These are phyloP conservation scores for Neodiprion lecontei DNA, from an alignment of 1,140 invertebrate species.

Conservation along the genomic window DNA sequence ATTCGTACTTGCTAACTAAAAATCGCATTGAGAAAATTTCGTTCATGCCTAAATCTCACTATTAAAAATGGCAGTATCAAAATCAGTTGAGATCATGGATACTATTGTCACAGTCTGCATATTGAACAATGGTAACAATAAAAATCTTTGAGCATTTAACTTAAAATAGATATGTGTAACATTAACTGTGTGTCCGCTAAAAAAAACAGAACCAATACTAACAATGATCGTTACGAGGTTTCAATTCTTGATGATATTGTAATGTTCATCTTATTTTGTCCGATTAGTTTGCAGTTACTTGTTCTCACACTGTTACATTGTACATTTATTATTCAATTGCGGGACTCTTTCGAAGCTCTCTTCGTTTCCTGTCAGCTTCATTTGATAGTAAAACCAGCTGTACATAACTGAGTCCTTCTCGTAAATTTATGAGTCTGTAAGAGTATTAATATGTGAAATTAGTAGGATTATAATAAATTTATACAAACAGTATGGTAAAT, in stretches of 20 bases:
- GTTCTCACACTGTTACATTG: too few relatives aligned
- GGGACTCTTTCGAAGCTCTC: too few relatives aligned
- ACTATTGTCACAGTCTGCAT: not conserved
- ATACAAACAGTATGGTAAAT: not conserved
- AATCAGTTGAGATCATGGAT: not conserved
- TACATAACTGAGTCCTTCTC: conserved; percentile 51
- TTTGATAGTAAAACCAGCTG: conserved; percentile 48
- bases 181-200: not conserved
- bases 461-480: not conserved
- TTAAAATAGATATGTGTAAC: not conserved
- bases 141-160: conserved; percentile 5
- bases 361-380: conserved; percentile 23
- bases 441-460: not conserved
- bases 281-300: too few relatives aligned
- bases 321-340: too few relatives aligned
- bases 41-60: not conserved
- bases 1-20: not conserved
- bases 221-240: not conserved
- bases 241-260: too few relatives aligned
- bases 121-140: not conserved
- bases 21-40: not conserved
- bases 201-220: not conserved
- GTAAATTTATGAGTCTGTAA: conserved; percentile 52
- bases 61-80: not conserved
- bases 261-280: too few relatives aligned